Percentiles rank a stretch among this genome's conserved stretches.
Evolutionary conservation across 1,140 invertebrate genomes (phyloP).

Genomic region (Venustaconcha ellipsiformis): DNA sequence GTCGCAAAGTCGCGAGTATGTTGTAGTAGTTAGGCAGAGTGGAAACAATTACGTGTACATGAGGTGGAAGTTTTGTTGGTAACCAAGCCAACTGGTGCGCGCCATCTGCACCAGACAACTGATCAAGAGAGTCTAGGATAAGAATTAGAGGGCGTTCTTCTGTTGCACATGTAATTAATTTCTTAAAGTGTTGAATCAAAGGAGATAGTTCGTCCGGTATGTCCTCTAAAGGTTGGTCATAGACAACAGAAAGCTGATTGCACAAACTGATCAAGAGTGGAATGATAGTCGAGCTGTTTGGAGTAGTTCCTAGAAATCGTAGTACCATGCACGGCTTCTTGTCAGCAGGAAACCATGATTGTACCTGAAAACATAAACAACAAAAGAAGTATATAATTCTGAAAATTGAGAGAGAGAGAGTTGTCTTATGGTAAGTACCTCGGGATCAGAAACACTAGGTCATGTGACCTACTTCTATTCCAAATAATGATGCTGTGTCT

Average conservation of each 20-base stretch:
- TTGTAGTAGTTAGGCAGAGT: constrained; percentile 65
- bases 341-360: constrained; percentile 53
- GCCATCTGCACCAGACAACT: constrained; percentile 90
- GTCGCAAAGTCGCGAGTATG: constrained; percentile 73
- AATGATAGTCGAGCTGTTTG: constrained; percentile 93
- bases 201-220: constrained; percentile 97
- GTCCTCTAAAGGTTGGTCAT: constrained; percentile 89
- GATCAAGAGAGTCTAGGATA: constrained; percentile 68
- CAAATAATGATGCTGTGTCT: too few species aligned
- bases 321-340: constrained; percentile 88
- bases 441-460: too few species aligned
- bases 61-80: constrained; percentile 86
- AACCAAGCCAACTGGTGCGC: constrained; percentile 98
- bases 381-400: background rate
- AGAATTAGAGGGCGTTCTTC: constrained; percentile 69
- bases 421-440: too few species aligned
- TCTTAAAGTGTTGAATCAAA: constrained; percentile 95
- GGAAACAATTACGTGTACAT: constrained; percentile 91
- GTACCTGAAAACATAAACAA: constrained; percentile 32
- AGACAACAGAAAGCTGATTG: constrained; percentile 96
- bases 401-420: too few species aligned
- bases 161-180: constrained; percentile 75
- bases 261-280: constrained; percentile 96
- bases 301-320: constrained; percentile 95
- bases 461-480: too few species aligned